These are phyloP conservation scores for Hymenopus coronatus DNA, from an alignment of 2,888 invertebrate genomes.

Conservation along the genomic window DNA sequence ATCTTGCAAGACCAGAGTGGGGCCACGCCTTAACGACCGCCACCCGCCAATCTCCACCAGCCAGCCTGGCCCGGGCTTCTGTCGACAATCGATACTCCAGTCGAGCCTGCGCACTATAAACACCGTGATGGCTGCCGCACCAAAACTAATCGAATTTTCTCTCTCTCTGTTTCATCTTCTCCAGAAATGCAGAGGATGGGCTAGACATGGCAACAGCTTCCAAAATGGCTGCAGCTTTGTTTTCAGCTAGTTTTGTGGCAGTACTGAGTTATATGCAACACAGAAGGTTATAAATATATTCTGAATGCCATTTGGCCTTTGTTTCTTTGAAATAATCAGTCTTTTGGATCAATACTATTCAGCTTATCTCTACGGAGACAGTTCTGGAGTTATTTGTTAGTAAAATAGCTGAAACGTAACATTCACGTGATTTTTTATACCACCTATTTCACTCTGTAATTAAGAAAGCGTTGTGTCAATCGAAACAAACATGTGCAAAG, in stretches of 20 bases:
- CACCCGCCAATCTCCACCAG: constrained; percentile 11
- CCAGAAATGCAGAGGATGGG: not conserved
- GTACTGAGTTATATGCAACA: not conserved
- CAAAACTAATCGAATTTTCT: not conserved
- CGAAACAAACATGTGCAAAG: no score
- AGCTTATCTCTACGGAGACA: no score
- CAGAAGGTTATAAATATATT: no score
- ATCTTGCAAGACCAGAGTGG: not conserved
- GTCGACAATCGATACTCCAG: not conserved
- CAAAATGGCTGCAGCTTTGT: not conserved
- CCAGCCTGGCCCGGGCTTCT: not conserved
- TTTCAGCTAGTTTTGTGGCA: not conserved
- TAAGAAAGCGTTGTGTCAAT: no score
- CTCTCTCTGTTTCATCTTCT: not conserved
- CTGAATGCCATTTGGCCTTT: no score
- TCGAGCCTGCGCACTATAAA: not conserved
- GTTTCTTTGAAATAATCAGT: no score
- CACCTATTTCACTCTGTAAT: no score
- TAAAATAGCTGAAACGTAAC: no score
- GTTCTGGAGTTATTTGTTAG: no score
- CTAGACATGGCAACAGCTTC: not conserved
- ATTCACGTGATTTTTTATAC: no score
- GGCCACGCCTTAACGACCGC: constrained; percentile 4
- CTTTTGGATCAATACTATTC: no score
- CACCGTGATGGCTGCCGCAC: constrained; percentile 2